Evolutionary conservation across 2,113 vertebrate genomes (phyloP).

Genomic region (Takifugu flavidus): DNA sequence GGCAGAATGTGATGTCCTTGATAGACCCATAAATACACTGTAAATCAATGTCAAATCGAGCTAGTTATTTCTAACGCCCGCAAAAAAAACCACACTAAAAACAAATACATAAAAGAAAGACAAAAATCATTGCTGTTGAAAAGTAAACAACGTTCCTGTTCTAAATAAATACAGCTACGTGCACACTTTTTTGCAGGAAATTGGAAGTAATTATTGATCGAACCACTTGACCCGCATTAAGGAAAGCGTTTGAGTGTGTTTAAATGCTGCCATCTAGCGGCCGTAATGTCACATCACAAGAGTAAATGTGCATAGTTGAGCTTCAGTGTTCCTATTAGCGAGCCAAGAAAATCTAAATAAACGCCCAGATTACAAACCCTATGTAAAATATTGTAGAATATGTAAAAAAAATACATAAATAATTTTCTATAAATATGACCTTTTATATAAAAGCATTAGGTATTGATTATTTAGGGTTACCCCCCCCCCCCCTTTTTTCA

Average conservation of each 20-base stretch:
- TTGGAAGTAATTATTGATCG: too few species aligned
- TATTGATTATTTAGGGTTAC: too few species aligned
- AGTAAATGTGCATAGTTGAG: too few species aligned
- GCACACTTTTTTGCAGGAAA: neutral
- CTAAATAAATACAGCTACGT: neutral
- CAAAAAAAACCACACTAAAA: neutral
- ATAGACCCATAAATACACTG: slow-evolving; percentile 2
- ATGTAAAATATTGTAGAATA: too few species aligned
- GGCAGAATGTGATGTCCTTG: slow-evolving; percentile 12
- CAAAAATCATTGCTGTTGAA: too few species aligned
- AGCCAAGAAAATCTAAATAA: slow-evolving; percentile 8
- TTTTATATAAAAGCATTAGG: too few species aligned
- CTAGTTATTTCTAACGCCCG: neutral
- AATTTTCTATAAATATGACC: too few species aligned
- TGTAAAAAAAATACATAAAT: too few species aligned
- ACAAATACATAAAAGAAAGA: too few species aligned
- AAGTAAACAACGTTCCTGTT: too few species aligned
- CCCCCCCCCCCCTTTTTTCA: too few species aligned
- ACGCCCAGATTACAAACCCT: slow-evolving; percentile 7
- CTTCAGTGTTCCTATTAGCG: neutral
- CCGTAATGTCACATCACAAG: neutral
- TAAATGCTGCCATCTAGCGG: slow-evolving; percentile 64
- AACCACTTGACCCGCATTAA: neutral
- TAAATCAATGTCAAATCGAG: neutral
- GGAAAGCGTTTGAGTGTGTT: neutral